A percentile compares a stretch with the other conserved stretches of the same genome.
Evolutionary conservation across 2,113 vertebrate genomes (phyloP).

Genomic region (Sebastes schlegelii): DNA sequence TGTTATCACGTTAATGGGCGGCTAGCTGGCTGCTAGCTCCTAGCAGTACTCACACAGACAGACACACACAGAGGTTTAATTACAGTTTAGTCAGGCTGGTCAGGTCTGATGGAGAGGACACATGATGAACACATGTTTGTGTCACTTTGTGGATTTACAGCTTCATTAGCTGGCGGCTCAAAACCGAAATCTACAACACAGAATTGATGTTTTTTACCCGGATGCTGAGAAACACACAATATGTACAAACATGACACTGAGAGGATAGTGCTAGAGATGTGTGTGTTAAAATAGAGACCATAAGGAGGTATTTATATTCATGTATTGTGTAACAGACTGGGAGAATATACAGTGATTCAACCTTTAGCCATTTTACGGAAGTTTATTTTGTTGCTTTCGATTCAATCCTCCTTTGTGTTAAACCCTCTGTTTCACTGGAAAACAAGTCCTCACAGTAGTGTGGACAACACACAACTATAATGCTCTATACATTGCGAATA

Average conservation of each 20-base stretch:
- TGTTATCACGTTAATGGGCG: neutral
- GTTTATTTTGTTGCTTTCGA: neutral
- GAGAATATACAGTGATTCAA: neutral
- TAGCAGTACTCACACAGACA: neutral
- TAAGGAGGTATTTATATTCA: neutral
- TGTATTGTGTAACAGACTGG: too few species aligned
- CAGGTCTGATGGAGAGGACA: neutral
- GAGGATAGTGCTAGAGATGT: neutral
- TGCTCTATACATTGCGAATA: too few species aligned
- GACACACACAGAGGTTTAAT: neutral
- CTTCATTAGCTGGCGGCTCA: too few species aligned
- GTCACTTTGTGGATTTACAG: too few species aligned
- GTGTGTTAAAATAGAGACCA: neutral
- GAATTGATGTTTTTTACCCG: too few species aligned
- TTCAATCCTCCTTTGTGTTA: neutral
- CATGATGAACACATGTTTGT: too few species aligned
- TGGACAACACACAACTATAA: neutral
- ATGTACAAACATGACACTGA: neutral
- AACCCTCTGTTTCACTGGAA: neutral
- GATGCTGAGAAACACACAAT: too few species aligned
- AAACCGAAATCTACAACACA: too few species aligned
- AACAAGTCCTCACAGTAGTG: too few species aligned
- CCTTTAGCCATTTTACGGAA: neutral
- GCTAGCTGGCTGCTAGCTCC: conserved; percentile 21
- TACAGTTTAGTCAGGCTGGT: neutral